phyloP scores from a whole-genome alignment of 2,888 invertebrate genomes.

The Megastigmus dorsalis region DNA sequence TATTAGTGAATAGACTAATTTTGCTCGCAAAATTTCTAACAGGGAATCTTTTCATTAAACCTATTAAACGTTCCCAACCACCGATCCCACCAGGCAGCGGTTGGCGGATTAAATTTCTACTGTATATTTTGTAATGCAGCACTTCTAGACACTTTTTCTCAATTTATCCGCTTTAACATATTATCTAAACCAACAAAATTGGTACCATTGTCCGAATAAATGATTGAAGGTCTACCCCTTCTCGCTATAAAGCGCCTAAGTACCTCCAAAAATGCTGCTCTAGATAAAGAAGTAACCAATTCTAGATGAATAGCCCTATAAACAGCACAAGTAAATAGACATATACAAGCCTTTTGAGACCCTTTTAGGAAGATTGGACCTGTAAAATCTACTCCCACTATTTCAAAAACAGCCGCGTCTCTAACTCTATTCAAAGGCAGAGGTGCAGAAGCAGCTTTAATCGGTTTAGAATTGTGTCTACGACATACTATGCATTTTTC shows the following conservation, averaged over 20 bases:
- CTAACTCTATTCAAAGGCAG: slow-evolving; percentile 43
- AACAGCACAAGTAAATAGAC: slow-evolving; percentile 67
- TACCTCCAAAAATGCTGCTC: neutral
- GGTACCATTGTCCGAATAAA: slow-evolving; percentile 16
- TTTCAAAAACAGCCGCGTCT: slow-evolving; percentile 56
- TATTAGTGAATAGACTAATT: too few species aligned
- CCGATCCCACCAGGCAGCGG: slow-evolving; percentile 29
- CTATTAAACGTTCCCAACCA: slow-evolving; percentile 7
- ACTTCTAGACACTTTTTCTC: neutral
- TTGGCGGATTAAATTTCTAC: slow-evolving; percentile 36
- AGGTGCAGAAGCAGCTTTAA: neutral
- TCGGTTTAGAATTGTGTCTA: neutral
- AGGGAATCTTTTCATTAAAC: neutral
- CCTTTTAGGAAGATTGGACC: slow-evolving; percentile 63
- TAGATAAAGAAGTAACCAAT: too few species aligned
- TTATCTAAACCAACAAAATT: slow-evolving; percentile 33
- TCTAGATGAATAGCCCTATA: slow-evolving; percentile 68
- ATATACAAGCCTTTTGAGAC: too few species aligned
- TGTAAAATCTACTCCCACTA: slow-evolving; percentile 63
- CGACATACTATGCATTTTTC: neutral
- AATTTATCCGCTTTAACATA: slow-evolving; percentile 9
- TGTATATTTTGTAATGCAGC: slow-evolving; percentile 6
- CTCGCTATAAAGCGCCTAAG: neutral
- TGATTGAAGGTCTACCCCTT: neutral
- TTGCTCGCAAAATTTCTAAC: too few species aligned